Evolutionary conservation across 1,140 invertebrate species (phyloP), one percentile per base, ranked within the genome.

Genomic region (Nasonia giraulti): DNA sequence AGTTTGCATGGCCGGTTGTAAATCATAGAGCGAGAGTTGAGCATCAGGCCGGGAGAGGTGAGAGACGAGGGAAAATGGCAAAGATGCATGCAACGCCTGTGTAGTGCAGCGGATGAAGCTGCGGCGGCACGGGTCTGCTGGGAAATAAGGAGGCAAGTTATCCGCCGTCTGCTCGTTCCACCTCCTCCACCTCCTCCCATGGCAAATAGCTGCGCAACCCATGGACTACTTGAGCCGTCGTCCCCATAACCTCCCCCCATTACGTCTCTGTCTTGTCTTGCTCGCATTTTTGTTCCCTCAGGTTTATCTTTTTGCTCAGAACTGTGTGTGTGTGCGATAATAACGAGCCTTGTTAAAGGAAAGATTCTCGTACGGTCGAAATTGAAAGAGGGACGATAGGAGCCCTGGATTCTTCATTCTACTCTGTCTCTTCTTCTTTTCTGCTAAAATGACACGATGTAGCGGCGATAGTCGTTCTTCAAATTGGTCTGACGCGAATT

Each of bases 81-180:
- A 40, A 66, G 62, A 75, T 40, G 82, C 74, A 77, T 66, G 71
- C 74, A 77, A 77, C 31, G 55, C 31, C 69, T 0, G 27, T 37
- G 62, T 55, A 50, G 62, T 37, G 10, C 0, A 68, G 77, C n/a
- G 77, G 8, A n/a, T 40, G 77, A 50, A 12, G 76, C 44, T 55
- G 77, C 6, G 77, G 77, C 66, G 12, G 74, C 37, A 71, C 79
- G 77, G 86, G 92, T 92, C 92, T 92, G 88, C 86, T 92, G 92
- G 92, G 92, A 93, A 93, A 93, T 93, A 93, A 92, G 92, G 91
- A 92, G 88, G 89, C 89, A 89, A 92, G 91, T 93, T 92, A 90
- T 76, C 82, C 50, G 90, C 88, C 86, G 84, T 86, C 85, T 82
- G 79, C 50, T 27, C 81, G 83, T 0, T 27, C n/a, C n/a, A n/a